Percentiles rank a stretch among this genome's conserved stretches.
Evolutionary conservation across 1,140 invertebrate species (phyloP).

Genomic region (Bombus waltoni): DNA sequence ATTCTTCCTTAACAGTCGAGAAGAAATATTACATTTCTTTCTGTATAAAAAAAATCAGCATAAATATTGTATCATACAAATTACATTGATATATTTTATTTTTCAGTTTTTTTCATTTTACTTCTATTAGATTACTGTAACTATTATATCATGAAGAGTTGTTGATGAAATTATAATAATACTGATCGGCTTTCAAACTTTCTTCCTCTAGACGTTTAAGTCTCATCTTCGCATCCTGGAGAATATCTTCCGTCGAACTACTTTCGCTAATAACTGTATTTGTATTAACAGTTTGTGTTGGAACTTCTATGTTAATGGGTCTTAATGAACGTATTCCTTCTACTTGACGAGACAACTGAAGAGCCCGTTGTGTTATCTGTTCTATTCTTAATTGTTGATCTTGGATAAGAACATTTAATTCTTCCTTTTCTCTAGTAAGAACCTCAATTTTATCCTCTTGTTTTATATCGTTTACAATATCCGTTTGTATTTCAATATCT

Average conservation of each 20-base stretch:
- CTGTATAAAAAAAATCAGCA: not conserved
- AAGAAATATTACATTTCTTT: not conserved
- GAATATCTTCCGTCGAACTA: conserved; percentile 80
- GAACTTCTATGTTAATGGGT: conserved; percentile 49
- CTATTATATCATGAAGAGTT: conserved; percentile 61
- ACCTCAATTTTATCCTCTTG: conserved; percentile 55
- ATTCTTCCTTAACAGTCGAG: not conserved
- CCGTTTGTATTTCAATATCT: conserved; percentile 76
- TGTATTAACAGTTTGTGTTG: conserved; percentile 56
- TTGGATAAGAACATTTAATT: conserved; percentile 73
- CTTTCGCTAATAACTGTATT: conserved; percentile 77
- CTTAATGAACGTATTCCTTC: conserved; percentile 72
- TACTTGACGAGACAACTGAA: conserved; percentile 74
- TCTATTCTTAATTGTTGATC: conserved; percentile 78
- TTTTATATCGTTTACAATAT: conserved; percentile 60
- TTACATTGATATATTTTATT: not conserved
- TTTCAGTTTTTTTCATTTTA: not conserved
- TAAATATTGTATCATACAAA: not conserved
- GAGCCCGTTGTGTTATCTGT: conserved; percentile 73
- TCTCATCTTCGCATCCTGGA: conserved; percentile 79
- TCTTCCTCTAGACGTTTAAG: conserved; percentile 78
- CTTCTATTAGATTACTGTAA: conserved; percentile 13
- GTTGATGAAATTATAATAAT: conserved; percentile 76
- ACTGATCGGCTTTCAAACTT: conserved; percentile 77
- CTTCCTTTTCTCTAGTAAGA: conserved; percentile 73